These are phyloP conservation scores for Phyllotreta striolata DNA, from an alignment of 2,888 invertebrate genomes.

Conservation along the genomic window DNA sequence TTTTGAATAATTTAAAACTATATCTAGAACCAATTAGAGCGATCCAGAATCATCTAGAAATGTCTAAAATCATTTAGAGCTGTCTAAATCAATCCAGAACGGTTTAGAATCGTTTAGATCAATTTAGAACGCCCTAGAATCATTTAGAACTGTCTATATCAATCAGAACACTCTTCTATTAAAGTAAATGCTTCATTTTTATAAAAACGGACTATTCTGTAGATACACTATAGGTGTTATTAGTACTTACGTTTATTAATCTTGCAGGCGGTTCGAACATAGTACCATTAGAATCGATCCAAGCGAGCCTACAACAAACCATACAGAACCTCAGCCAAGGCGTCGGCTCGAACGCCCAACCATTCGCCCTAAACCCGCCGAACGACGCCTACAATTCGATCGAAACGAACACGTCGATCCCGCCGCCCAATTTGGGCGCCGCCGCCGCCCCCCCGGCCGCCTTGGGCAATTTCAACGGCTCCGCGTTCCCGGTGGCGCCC, in stretches of 20 bases:
- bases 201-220: too few relatives aligned
- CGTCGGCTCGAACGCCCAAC: constrained; percentile 30
- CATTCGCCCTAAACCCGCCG: constrained; percentile 40
- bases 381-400: constrained; percentile 44
- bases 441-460: constrained; percentile 13
- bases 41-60: too few relatives aligned
- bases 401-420: constrained; percentile 56
- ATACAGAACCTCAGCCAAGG: constrained; percentile 49
- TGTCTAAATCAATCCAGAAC: too few relatives aligned
- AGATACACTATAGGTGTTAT: not conserved
- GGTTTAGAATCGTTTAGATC: too few relatives aligned
- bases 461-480: too few relatives aligned
- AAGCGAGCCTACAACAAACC: constrained; percentile 52
- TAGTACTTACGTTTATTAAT: not conserved
- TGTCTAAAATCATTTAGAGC: too few relatives aligned
- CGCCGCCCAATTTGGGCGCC: constrained; percentile 56
- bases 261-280: constrained; percentile 40
- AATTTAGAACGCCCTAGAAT: too few relatives aligned
- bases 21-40: too few relatives aligned
- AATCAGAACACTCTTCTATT: not conserved
- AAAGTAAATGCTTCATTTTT: too few relatives aligned
- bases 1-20: too few relatives aligned
- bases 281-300: constrained; percentile 54
- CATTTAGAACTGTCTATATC: too few relatives aligned
- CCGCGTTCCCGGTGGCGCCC: constrained; percentile 39